These are phyloP conservation scores for Diabrotica undecimpunctata DNA, from an alignment of 1,140 invertebrate species.

Conservation along the genomic window DNA sequence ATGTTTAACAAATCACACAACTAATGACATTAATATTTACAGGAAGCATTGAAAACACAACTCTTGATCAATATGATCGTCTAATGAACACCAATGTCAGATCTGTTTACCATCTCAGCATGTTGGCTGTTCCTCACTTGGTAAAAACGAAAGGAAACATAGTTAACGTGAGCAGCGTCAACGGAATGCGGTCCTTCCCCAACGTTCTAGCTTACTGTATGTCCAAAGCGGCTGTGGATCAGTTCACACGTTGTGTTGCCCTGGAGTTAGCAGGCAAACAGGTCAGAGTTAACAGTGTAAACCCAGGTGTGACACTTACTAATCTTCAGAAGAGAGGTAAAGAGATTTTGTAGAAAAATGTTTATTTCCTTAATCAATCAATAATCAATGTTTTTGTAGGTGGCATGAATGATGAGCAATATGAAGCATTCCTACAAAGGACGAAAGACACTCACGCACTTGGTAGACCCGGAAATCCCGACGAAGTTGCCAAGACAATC, in stretches of 20 bases:
- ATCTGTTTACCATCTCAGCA: constrained; percentile 78
- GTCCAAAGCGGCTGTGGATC: constrained; percentile 86
- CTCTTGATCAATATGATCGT: constrained; percentile 77
- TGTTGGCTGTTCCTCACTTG: constrained; percentile 79
- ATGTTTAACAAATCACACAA: no score
- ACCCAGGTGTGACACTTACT: constrained; percentile 72
- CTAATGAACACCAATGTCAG: constrained; percentile 83
- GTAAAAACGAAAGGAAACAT: constrained; percentile 79
- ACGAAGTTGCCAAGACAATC: constrained; percentile 75
- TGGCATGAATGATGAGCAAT: constrained; percentile 65
- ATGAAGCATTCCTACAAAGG: constrained; percentile 67
- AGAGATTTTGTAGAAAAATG: no score
- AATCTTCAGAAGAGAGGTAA: constrained; percentile 60
- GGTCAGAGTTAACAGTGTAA: constrained; percentile 82
- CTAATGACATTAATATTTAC: constrained; percentile 24
- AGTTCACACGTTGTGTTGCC: constrained; percentile 79
- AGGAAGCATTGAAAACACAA: constrained; percentile 80
- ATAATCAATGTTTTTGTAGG: constrained; percentile 29
- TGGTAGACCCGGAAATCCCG: constrained; percentile 64
- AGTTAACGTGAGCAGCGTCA: constrained; percentile 89
- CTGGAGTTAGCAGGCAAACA: constrained; percentile 76
- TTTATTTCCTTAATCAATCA: no score
- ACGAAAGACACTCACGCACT: constrained; percentile 72
- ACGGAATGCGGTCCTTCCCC: constrained; percentile 75
- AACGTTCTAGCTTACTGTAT: constrained; percentile 79